Evolutionary conservation across 1,140 invertebrate genomes (phyloP).

Genomic region (Cydia splendana): DNA sequence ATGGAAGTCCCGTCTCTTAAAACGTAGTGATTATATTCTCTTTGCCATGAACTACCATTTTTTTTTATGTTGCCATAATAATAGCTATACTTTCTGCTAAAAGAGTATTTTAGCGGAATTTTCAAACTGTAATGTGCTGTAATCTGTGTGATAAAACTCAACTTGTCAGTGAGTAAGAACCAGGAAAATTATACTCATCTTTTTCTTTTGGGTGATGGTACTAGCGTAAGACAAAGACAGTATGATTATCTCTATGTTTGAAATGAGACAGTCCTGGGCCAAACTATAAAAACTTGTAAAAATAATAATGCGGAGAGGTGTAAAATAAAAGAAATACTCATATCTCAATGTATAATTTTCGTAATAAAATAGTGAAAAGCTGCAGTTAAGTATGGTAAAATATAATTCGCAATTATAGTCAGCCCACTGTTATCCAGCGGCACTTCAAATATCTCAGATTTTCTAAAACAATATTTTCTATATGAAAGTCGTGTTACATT

Average conservation of each 20-base stretch:
- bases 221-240: no score
- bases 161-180: no score
- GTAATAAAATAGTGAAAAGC: constrained; percentile 1
- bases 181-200: no score
- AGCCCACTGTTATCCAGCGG: constrained; percentile 4
- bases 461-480: constrained; percentile 29
- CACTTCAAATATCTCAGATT: constrained; percentile 20
- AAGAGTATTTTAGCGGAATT: neutral
- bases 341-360: constrained; percentile 3
- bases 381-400: neutral
- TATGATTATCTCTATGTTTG: no score
- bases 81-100: neutral
- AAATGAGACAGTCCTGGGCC: no score
- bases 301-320: neutral
- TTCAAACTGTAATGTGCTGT: neutral
- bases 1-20: no score
- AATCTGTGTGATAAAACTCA: no score
- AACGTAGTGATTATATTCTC: no score
- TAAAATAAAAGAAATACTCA: neutral
- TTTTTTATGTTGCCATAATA: neutral
- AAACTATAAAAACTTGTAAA: neutral
- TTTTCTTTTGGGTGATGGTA: no score
- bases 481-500: neutral
- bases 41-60: neutral
- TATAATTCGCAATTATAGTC: neutral